Conservation (phyloP, 2,113 vertebrate genomes). For the Zosterops pallidus region DNA sequence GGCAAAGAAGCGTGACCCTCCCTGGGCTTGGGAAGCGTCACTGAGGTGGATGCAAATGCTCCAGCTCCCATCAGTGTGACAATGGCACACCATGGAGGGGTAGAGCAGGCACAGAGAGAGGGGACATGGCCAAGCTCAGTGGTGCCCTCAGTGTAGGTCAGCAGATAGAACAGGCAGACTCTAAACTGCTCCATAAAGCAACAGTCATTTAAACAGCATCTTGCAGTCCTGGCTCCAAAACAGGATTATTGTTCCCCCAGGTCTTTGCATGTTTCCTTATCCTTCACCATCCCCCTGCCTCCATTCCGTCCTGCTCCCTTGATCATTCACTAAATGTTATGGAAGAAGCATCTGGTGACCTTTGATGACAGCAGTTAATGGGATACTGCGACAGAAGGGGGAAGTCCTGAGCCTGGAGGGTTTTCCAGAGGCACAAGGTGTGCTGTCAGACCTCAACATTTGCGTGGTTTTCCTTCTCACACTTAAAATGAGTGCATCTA, state of each 20-base stretch:
- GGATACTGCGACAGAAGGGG: not conserved
- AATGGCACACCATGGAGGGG: not conserved
- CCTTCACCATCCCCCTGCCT: not conserved
- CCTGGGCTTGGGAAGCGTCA: not conserved
- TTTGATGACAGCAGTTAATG: not conserved
- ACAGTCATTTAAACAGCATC: not conserved
- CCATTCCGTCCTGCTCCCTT: not conserved
- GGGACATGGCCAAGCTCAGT: fast-evolving
- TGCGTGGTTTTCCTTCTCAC: fast-evolving
- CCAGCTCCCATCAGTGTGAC: not conserved
- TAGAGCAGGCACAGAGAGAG: not conserved
- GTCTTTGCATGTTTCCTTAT: not conserved
- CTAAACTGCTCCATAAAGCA: not conserved
- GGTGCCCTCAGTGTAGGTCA: not conserved
- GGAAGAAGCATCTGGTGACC: constrained; percentile 18
- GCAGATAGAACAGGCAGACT: not conserved
- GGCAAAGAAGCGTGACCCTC: not conserved
- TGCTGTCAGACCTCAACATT: not conserved
- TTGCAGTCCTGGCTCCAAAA: not conserved
- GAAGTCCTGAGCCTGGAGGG: not conserved
- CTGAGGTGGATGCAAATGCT: not conserved
- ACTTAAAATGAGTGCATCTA: not conserved
- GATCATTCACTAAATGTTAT: not conserved
- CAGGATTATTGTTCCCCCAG: not conserved
- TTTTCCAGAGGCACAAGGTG: not conserved